phyloP scores from a whole-genome alignment of 37 sponge, comb jelly and placozoan species.

The Ianthella basta region DNA sequence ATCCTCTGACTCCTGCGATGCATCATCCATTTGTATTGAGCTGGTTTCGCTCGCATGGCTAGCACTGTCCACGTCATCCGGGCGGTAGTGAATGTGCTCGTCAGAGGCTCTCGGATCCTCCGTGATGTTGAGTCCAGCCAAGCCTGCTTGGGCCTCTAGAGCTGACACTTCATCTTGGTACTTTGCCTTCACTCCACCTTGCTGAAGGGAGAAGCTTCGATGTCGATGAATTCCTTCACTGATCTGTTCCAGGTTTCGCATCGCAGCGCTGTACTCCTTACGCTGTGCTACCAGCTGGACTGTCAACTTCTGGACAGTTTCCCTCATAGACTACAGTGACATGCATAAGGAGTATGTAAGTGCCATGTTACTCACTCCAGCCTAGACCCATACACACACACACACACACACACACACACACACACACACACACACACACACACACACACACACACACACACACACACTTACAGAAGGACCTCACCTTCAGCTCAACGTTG shows the following conservation, averaged over 20 bases:
- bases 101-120: not conserved
- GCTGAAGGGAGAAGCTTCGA: not conserved
- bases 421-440: no score
- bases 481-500: no score
- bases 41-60: not conserved
- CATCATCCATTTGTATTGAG: not conserved
- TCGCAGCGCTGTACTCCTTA: not conserved
- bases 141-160: not conserved
- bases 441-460: no score
- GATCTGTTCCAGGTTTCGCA: not conserved
- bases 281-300: not conserved
- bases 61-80: not conserved
- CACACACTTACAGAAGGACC: no score
- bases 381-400: no score
- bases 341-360: not conserved
- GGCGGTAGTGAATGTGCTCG: conserved; percentile 16
- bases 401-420: no score
- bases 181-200: not conserved
- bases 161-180: not conserved
- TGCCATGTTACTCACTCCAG: not conserved
- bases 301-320: not conserved
- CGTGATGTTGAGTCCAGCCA: not conserved
- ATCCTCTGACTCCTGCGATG: no score
- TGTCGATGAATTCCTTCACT: not conserved
- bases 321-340: not conserved